Evolutionary conservation across 2,888 invertebrate genomes (phyloP), one percentile per base, ranked within the genome.

Genomic region (Spilarctia lutea): DNA sequence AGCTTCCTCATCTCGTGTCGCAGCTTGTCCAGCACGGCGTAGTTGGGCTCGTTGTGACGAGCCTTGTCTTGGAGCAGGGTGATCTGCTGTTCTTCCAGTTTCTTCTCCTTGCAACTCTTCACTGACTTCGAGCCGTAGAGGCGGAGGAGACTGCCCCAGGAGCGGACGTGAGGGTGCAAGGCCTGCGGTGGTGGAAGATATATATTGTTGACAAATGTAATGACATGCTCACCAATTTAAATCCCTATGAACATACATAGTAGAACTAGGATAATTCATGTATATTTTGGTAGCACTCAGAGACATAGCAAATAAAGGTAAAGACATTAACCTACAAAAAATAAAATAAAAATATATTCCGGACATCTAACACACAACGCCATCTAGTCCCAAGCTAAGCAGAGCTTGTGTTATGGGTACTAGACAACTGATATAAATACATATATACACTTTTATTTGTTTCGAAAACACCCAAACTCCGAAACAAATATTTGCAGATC

Each of bases 61-160:
- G 99, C 99, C 92, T 98, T 98, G 88, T 98, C 95, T 75, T 95
- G 95, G n/a, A 99, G 94, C 56, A 98, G 96, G 0, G 99, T 99
- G 74, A 99, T 99, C 94, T 99, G 98, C 90, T 99, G 98, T 86
- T 99, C 99, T 87, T 99, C 98, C 83, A 98, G 96, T 93, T 99
- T 99, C 94, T 98, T 98, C 92, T 99, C 99, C 89, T 98, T 98
- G 89, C 98, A 98, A 77, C 98, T 98, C 92, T 98, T 98, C 30
- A 98, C 98, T 8, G 98, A 98, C 63, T 98, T 97, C 86, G 98
- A 98, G 72, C 99, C 99, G 92, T 99, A 99, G 52, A 99, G 96
- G 0, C 99, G 97, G 18, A 99, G 94, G 67, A 99, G 96, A 0
- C 99, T 99, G 73, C 99, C 99, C 99, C 99, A 99, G 3, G 98